These are phyloP conservation scores for Gastracanthus pulcherrimus DNA, from an alignment of 2,888 invertebrate species.

Conservation along the genomic window DNA sequence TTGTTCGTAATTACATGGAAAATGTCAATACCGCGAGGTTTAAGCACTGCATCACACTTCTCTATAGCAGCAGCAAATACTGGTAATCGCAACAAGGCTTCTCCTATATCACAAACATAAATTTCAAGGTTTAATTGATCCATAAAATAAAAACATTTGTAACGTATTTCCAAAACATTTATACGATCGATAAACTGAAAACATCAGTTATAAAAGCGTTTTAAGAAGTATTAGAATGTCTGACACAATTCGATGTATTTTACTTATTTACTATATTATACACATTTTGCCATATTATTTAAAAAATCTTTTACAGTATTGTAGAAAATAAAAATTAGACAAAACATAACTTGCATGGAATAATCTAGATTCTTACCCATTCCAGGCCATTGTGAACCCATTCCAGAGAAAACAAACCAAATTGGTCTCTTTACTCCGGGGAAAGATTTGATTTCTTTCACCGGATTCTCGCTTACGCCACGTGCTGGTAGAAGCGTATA, in stretches of 20 bases:
- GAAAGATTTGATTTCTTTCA: constrained; percentile 75
- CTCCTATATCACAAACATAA: constrained; percentile 82
- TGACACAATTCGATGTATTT: too few relatives aligned
- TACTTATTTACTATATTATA: too few relatives aligned
- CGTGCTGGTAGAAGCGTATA: constrained; percentile 80
- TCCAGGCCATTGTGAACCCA: constrained; percentile 93
- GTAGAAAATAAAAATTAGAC: too few relatives aligned
- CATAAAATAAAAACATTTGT: not conserved
- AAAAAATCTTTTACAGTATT: too few relatives aligned
- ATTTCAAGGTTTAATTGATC: constrained; percentile 2
- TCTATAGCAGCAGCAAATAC: constrained; percentile 83
- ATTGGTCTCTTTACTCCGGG: constrained; percentile 83
- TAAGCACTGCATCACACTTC: constrained; percentile 80
- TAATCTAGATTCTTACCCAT: constrained; percentile 82
- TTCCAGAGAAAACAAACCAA: constrained; percentile 94
- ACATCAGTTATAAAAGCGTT: too few relatives aligned
- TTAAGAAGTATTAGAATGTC: too few relatives aligned
- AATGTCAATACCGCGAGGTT: constrained; percentile 82
- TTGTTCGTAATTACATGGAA: constrained; percentile 81
- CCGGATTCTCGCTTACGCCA: constrained; percentile 6
- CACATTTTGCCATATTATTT: not conserved
- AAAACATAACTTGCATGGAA: too few relatives aligned
- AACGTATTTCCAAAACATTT: too few relatives aligned
- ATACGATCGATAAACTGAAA: too few relatives aligned
- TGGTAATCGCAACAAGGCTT: constrained; percentile 83